These are phyloP conservation scores for Aramus guarauna DNA, from an alignment of 2,113 vertebrate genomes.

Conservation along the genomic window DNA sequence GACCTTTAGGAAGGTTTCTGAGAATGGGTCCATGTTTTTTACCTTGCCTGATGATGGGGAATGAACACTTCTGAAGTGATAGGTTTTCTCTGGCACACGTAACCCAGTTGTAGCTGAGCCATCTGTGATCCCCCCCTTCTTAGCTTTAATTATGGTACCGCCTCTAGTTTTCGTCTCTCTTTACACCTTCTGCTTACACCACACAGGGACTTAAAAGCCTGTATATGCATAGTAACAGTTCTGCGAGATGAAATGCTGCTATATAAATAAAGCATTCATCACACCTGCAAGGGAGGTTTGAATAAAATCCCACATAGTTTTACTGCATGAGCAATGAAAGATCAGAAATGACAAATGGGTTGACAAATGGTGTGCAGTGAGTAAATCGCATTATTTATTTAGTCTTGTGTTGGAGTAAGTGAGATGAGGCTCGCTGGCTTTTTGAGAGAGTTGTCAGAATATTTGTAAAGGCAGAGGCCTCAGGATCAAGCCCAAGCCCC, in stretches of 20 bases:
- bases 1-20: neutral
- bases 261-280: conserved; percentile 40
- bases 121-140: neutral
- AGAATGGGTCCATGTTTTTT: neutral
- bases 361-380: conserved; percentile 20
- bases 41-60: neutral
- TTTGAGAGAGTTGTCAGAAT: neutral
- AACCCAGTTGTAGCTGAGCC: neutral
- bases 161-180: neutral
- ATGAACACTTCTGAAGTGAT: neutral
- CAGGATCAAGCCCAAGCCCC: neutral
- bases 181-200: neutral
- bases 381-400: conserved; percentile 50
- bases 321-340: conserved; percentile 8
- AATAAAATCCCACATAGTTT: neutral
- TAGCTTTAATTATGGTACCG: rapidly evolving
- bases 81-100: rapidly evolving
- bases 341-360: conserved; percentile 26
- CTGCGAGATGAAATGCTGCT: neutral
- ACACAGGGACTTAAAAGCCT: neutral
- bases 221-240: neutral
- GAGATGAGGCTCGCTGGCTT: neutral
- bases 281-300: conserved; percentile 16
- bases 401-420: neutral
- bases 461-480: neutral